These are phyloP conservation scores for Phalacrocorax carbo DNA, from an alignment of 2,113 vertebrate species.

Conservation along the genomic window DNA sequence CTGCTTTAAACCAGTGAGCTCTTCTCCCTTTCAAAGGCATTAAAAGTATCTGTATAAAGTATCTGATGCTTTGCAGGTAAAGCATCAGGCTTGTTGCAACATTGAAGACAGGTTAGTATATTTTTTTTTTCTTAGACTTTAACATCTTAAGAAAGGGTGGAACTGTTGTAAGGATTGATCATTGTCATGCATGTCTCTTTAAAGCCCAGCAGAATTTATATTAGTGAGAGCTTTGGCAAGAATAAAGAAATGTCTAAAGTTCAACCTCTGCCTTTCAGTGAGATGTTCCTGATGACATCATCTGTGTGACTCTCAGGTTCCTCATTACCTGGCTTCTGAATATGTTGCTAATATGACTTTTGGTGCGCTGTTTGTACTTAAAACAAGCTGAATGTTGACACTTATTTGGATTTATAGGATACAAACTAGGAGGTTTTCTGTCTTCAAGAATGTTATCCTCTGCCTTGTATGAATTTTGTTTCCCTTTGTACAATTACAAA, in stretches of 20 bases:
- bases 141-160: background rate
- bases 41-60: background rate
- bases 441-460: background rate
- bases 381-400: background rate
- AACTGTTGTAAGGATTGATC: background rate
- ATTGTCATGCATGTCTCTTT: background rate
- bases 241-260: background rate
- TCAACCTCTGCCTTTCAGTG: background rate
- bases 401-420: background rate
- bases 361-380: background rate
- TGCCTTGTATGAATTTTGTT: background rate
- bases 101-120: background rate
- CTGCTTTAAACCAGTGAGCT: background rate
- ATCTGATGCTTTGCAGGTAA: background rate
- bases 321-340: background rate
- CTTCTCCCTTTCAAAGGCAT: background rate
- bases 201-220: background rate
- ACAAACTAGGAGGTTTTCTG: background rate
- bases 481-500: background rate
- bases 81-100: background rate
- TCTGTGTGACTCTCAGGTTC: background rate
- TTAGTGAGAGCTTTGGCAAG: background rate
- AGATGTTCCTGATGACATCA: background rate
- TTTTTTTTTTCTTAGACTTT: background rate
- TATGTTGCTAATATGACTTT: background rate